Conservation (phyloP, 2,888 invertebrate species). For the Limnephilus rhombicus region DNA sequence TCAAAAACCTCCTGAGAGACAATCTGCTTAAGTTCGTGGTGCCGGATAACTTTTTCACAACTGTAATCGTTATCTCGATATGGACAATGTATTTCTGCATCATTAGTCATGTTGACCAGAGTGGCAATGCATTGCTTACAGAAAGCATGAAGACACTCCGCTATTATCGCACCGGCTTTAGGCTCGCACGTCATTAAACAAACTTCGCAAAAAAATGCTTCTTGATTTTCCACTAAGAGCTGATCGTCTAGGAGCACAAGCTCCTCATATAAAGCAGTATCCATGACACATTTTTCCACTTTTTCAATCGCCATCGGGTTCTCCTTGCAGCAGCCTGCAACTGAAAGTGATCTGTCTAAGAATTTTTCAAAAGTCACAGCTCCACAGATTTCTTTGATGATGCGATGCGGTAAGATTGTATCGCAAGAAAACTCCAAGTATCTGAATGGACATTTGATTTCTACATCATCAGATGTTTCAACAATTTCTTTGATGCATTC, state of each 20-base stretch:
- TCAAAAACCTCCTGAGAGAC: constrained; percentile 81
- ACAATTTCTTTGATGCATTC: neutral
- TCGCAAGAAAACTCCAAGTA: neutral
- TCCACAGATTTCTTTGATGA: neutral
- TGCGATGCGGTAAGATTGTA: neutral
- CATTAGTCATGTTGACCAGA: neutral
- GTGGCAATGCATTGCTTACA: neutral
- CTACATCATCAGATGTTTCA: neutral
- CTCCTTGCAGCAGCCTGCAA: neutral
- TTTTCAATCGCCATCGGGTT: neutral
- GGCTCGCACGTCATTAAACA: neutral
- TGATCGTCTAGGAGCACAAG: neutral
- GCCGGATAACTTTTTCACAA: constrained; percentile 83
- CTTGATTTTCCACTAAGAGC: neutral
- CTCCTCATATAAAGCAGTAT: neutral
- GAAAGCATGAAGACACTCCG: neutral
- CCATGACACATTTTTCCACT: neutral
- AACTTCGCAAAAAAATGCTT: neutral
- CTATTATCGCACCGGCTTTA: neutral
- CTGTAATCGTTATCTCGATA: constrained; percentile 83
- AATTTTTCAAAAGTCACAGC: neutral
- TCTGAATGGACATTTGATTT: neutral
- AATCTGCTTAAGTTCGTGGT: constrained; percentile 86
- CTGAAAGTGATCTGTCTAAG: neutral
- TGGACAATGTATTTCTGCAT: constrained; percentile 82